Evolutionary conservation across 2,113 vertebrate species (phyloP).

Genomic region (Phrynosoma blainvillii): DNA sequence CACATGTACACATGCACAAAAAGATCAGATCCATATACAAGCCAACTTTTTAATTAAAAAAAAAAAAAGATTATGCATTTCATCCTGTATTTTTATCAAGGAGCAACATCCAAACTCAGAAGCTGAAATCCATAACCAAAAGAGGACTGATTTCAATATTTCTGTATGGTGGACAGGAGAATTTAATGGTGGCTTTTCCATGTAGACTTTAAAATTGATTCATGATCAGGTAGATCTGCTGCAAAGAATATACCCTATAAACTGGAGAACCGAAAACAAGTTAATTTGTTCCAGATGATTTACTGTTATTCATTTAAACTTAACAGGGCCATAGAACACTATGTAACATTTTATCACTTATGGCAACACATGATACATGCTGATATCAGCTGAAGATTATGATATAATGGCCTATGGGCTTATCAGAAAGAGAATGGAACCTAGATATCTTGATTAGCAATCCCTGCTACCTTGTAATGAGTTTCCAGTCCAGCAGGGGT

Average conservation of each 20-base stretch:
- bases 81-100: background rate
- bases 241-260: slow-evolving; percentile 32
- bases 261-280: slow-evolving; percentile 51
- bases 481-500: slow-evolving; percentile 67
- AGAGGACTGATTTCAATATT: background rate
- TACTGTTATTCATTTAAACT: slow-evolving; percentile 51
- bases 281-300: slow-evolving; percentile 47
- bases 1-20: background rate
- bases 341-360: slow-evolving; percentile 55
- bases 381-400: slow-evolving; percentile 59
- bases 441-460: slow-evolving; percentile 67
- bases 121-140: slow-evolving; percentile 20
- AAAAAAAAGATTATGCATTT: background rate
- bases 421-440: slow-evolving; percentile 50
- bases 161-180: background rate
- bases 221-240: background rate
- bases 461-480: slow-evolving; percentile 61
- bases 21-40: background rate
- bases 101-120: slow-evolving; percentile 1
- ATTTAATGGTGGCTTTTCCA: background rate
- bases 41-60: background rate
- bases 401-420: slow-evolving; percentile 46
- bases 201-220: background rate
- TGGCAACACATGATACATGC: slow-evolving; percentile 45
- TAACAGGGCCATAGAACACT: slow-evolving; percentile 32